phyloP scores from a whole-genome alignment of 2,113 vertebrate genomes.

The Thinocorus orbignyianus region DNA sequence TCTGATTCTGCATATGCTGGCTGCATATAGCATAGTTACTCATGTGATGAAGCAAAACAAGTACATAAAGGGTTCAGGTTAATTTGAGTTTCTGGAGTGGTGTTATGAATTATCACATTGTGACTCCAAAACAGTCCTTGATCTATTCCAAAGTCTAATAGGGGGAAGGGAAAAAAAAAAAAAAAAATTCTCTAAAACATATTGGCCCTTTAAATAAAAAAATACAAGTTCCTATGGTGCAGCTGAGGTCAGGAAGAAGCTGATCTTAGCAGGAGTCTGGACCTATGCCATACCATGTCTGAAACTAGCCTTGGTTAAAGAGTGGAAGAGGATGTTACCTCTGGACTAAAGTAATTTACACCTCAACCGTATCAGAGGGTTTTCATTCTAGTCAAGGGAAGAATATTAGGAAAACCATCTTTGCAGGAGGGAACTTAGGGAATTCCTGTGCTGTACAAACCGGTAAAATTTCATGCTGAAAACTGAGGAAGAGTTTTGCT shows the following conservation, averaged over 20 bases:
- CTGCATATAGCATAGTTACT: neutral
- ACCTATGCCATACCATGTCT: neutral
- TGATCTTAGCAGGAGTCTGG: constrained; percentile 19
- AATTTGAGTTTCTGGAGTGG: neutral
- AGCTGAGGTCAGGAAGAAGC: constrained; percentile 28
- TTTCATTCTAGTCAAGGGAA: neutral
- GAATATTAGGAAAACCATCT: neutral
- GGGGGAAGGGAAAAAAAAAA: neutral
- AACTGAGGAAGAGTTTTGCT: neutral
- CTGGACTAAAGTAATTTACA: neutral
- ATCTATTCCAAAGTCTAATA: neutral
- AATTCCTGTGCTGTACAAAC: neutral
- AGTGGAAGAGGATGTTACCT: neutral
- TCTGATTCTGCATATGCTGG: rapidly evolving
- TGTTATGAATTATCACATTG: neutral
- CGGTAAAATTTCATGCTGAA: neutral
- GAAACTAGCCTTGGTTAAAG: neutral
- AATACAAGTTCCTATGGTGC: neutral
- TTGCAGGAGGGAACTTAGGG: neutral
- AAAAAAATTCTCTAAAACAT: neutral
- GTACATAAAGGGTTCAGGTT: neutral
- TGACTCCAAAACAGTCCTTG: neutral
- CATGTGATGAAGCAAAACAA: neutral
- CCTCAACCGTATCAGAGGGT: neutral
- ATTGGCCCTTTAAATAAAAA: neutral